A percentile compares a stretch with the other conserved stretches of the same genome.
Evolutionary conservation across 2,888 invertebrate species (phyloP).

Genomic region (Syritta pipiens): DNA sequence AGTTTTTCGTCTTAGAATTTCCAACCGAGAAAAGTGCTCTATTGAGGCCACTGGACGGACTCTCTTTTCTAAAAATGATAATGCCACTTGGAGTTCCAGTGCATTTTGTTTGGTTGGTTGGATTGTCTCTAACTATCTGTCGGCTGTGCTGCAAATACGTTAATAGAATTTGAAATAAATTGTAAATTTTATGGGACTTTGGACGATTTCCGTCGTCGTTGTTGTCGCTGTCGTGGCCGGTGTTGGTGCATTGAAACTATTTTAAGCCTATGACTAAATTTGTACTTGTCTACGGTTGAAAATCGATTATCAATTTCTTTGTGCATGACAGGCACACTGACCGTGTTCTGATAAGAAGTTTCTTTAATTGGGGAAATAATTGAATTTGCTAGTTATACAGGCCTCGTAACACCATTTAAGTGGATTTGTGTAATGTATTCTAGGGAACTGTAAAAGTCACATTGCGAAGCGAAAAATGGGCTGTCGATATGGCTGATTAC

Average conservation of each 20-base stretch:
- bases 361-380: not conserved
- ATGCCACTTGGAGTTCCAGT: no score
- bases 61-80: not conserved
- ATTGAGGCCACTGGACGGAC: not conserved
- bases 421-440: no score
- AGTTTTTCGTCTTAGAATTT: not conserved
- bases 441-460: no score
- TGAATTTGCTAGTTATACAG: not conserved
- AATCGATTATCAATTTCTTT: slow-evolving; percentile 18
- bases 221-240: no score
- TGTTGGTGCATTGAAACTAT: slow-evolving; percentile 22
- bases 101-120: no score
- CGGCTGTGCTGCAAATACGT: not conserved
- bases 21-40: not conserved
- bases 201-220: slow-evolving; percentile 20
- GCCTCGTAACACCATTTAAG: no score
- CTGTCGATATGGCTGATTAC: no score
- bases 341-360: not conserved
- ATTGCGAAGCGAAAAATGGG: no score
- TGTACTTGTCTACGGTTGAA: not conserved
- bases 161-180: slow-evolving; percentile 16
- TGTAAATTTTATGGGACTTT: slow-evolving; percentile 18
- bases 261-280: slow-evolving; percentile 25
- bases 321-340: not conserved
- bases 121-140: no score